These are phyloP conservation scores for Amphimedon queenslandica DNA, from an alignment of 37 sponge, comb jelly and placozoan species.

Conservation along the genomic window DNA sequence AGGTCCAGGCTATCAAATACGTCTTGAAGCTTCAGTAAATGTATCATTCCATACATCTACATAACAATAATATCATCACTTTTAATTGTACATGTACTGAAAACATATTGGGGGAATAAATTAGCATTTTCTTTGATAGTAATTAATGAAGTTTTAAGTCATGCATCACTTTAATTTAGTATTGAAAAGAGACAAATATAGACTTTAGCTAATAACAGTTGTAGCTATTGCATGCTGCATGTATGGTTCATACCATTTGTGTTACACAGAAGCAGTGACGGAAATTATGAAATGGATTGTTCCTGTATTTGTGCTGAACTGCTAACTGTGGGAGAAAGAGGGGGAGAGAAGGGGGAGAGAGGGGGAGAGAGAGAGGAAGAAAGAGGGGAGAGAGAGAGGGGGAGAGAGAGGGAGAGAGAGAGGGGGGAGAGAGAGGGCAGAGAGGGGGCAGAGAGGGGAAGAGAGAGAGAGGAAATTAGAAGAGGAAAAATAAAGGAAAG, in stretches of 20 bases:
- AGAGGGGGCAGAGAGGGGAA: too few relatives aligned
- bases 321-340: slow-evolving; percentile 25
- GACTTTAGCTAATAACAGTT: neutral
- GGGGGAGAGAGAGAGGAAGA: neutral
- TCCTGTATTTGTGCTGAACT: slow-evolving; percentile 73
- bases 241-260: slow-evolving; percentile 79
- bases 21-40: slow-evolving; percentile 54
- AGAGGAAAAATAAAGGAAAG: too few relatives aligned
- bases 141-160: too few relatives aligned
- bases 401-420: neutral
- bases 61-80: neutral
- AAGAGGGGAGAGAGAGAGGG: neutral
- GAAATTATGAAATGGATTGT: slow-evolving; percentile 93
- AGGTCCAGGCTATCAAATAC: slow-evolving; percentile 48
- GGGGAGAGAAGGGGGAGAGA: neutral
- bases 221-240: neutral
- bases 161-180: too few relatives aligned
- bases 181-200: neutral
- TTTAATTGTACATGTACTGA: neutral
- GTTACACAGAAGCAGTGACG: slow-evolving; percentile 91
- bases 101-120: too few relatives aligned
- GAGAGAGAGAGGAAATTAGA: too few relatives aligned
- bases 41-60: slow-evolving; percentile 90
- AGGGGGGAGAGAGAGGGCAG: neutral
- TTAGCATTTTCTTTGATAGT: too few relatives aligned